Evolutionary conservation across 2,888 invertebrate species (phyloP), one percentile per base, ranked within the genome.

Genomic region (Agrochola circellaris): DNA sequence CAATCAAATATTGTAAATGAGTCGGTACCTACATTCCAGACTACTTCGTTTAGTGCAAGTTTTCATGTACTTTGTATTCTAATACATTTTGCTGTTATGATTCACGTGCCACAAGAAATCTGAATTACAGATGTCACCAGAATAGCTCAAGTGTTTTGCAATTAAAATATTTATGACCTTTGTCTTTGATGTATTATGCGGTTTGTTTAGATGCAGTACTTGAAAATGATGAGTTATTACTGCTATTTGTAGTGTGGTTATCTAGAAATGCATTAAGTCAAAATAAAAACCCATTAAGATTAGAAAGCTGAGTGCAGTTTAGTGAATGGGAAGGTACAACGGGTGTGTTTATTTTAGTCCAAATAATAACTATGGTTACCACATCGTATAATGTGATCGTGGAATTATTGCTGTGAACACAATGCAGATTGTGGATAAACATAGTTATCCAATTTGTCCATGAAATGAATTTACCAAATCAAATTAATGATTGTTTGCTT

Each of bases 171-270:
- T 92, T 92, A 94, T 91, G 91, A 90, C 88, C 85, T 89, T 88
- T 84, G 77, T 83, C 90, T 92, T 91, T 92, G 91, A 92, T 89
- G 90, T 91, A 77, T 69, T 77, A 71, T 74, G 89, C 89, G 89
- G 89, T 90, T 90, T 89, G 90, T 90, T 89, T 89, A 86, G 85
- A 87, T 85, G 83, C 77, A 87, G 91, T 90, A 94, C 95, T 95
- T 93, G 94, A 95, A 91, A 90, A 91, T 86, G 79, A 91, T 95
- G 92, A 94, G 92, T 93, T 91, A 94, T 92, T 89, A 82, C 90
- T 60, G 73, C 83, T 83, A 86, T 89, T 92, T 94, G 93, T 91
- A 95, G 94, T 94, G 64, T 69, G 85, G 72, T 93, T 93, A 94
- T 94, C 94, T 92, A 81, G 73, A 84, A 91, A 92, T 87, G 89